Percentiles rank a stretch among this genome's conserved stretches.
Conservation (phyloP, 2,797 vertebrate species). For the Eleutherodactylus coqui region DNA sequence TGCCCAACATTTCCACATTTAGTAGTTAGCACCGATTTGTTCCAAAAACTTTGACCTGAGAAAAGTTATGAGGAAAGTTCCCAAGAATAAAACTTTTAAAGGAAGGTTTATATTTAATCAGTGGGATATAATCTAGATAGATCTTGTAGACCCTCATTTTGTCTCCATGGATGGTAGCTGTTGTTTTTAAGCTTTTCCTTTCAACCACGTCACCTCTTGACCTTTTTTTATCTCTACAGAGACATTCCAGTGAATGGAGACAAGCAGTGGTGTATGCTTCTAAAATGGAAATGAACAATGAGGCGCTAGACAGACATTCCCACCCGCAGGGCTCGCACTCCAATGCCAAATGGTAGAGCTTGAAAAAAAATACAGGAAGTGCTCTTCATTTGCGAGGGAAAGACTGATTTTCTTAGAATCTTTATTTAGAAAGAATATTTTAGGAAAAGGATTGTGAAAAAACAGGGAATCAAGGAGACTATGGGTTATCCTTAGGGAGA, state of each 20-base stretch:
- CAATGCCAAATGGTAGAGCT: not conserved
- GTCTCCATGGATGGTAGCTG: conserved; percentile 32
- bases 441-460: not conserved
- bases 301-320: conserved; percentile 10
- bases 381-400: not conserved
- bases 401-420: not conserved
- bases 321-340: conserved; percentile 1
- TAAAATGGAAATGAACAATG: conserved; percentile 15
- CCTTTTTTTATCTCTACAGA: conserved; percentile 36
- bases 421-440: not conserved
- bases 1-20: not conserved
- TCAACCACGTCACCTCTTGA: conserved; percentile 29
- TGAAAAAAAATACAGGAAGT: not conserved
- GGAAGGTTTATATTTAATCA: not conserved
- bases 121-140: not conserved
- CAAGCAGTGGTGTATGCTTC: not conserved
- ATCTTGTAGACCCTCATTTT: not conserved
- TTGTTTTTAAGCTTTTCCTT: conserved; percentile 27
- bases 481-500: too few relatives aligned
- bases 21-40: not conserved
- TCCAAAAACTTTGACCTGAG: not conserved
- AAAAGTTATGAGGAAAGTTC: not conserved
- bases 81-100: conserved; percentile 12
- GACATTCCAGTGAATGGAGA: conserved; percentile 39
- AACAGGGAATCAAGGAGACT: not conserved